Percentiles rank a stretch among this genome's conserved stretches.
phyloP scores from a whole-genome alignment of 2,797 vertebrate genomes.

The Anableps anableps region DNA sequence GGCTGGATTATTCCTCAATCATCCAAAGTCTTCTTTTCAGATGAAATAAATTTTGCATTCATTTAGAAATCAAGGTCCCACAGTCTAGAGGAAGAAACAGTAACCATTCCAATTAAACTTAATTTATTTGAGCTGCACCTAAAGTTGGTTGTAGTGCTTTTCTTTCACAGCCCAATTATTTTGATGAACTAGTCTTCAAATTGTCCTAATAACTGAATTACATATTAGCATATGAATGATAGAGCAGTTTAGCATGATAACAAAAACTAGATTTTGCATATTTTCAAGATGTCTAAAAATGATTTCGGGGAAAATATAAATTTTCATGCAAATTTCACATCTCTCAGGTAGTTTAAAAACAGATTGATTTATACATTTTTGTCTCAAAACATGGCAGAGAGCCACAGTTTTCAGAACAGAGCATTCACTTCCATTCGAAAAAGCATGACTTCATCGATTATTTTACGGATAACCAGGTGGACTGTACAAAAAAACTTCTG shows the following conservation, averaged over 20 bases:
- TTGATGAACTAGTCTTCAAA: neutral
- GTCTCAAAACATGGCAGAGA: conserved; percentile 4
- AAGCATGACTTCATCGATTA: conserved; percentile 8
- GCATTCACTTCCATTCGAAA: conserved; percentile 23
- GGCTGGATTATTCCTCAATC: neutral
- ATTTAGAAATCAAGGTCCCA: neutral
- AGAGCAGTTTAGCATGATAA: too few species aligned
- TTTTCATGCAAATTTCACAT: neutral
- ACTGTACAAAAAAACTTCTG: conserved; percentile 4
- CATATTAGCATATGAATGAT: too few species aligned
- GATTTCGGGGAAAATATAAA: neutral
- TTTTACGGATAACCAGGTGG: conserved; percentile 11
- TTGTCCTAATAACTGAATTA: neutral
- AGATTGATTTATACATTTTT: conserved; percentile 8
- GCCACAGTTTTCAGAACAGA: conserved; percentile 31
- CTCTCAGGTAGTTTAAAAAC: conserved; percentile 35
- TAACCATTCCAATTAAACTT: neutral
- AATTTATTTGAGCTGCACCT: neutral
- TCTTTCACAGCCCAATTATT: neutral
- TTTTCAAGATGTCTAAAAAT: neutral
- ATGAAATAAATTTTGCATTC: neutral
- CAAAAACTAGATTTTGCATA: neutral
- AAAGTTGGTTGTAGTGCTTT: neutral
- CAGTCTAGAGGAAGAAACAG: neutral
- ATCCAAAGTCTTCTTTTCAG: neutral